Percentiles rank a stretch among this genome's conserved stretches.
These are phyloP conservation scores for Pollimyrus isidori DNA, from an alignment of 2,113 vertebrate genomes.

Conservation along the genomic window DNA sequence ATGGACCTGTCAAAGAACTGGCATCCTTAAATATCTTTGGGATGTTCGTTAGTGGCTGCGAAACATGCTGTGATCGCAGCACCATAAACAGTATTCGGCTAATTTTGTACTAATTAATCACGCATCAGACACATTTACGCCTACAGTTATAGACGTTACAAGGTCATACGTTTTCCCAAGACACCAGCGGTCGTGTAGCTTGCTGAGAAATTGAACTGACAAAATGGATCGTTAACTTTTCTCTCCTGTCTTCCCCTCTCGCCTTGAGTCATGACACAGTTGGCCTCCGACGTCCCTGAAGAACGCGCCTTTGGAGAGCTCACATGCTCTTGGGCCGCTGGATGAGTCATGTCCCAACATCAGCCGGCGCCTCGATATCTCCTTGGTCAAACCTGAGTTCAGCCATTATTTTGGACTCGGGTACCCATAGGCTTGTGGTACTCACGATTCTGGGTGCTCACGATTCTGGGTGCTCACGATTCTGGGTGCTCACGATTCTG, in stretches of 20 bases:
- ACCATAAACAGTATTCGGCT: background rate
- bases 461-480: no score
- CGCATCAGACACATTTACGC: conserved; percentile 7
- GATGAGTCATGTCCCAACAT: background rate
- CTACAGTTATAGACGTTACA: background rate
- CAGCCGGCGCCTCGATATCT: background rate
- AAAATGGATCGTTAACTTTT: background rate
- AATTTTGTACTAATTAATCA: conserved; percentile 5
- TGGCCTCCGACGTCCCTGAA: background rate
- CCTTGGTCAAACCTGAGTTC: background rate
- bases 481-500: no score
- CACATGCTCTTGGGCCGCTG: background rate
- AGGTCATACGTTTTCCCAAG: background rate
- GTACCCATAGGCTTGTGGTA: background rate
- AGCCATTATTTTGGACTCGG: background rate
- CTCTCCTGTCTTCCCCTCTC: background rate
- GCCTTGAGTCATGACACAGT: background rate
- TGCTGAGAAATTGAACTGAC: background rate
- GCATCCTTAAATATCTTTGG: background rate
- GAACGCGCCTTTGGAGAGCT: background rate
- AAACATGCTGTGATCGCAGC: background rate
- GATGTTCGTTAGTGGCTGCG: background rate
- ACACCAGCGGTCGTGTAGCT: background rate
- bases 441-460: no score
- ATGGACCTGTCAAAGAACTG: conserved; percentile 8